Evolutionary conservation across 2,113 vertebrate genomes (phyloP).

Genomic region (Tachycineta bicolor): DNA sequence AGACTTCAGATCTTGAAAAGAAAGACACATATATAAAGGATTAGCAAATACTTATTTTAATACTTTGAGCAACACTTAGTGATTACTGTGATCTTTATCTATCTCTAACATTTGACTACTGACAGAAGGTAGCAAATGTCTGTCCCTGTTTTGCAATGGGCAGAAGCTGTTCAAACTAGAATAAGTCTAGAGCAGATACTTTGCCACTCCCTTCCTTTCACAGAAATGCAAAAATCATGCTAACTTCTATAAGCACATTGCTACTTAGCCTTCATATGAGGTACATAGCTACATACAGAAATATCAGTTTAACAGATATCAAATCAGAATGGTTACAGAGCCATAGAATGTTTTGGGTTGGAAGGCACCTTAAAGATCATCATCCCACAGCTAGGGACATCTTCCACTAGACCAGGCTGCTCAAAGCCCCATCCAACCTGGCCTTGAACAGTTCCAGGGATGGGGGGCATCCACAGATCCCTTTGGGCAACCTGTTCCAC

Average conservation of each 20-base stretch:
- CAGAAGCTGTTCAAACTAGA: not conserved
- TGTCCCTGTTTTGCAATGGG: not conserved
- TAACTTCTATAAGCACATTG: not conserved
- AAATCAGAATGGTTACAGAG: not conserved
- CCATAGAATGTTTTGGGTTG: not conserved
- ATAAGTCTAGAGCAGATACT: not conserved
- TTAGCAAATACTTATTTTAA: not conserved
- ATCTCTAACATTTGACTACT: not conserved
- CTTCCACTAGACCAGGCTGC: not conserved
- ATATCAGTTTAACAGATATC: not conserved
- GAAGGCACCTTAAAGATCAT: not conserved
- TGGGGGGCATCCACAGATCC: not conserved
- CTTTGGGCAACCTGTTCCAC: not conserved
- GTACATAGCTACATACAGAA: not conserved
- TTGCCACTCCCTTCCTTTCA: not conserved
- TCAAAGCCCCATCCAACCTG: not conserved
- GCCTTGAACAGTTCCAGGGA: not conserved
- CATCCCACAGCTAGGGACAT: not conserved
- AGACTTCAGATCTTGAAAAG: not conserved
- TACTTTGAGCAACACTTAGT: not conserved
- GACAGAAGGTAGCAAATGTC: not conserved
- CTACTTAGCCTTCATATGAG: not conserved
- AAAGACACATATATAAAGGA: not conserved
- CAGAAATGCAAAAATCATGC: not conserved
- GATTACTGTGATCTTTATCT: no score